Evolutionary conservation across 2,113 vertebrate genomes (phyloP).

Genomic region (Anarhynchus alexandrinus): DNA sequence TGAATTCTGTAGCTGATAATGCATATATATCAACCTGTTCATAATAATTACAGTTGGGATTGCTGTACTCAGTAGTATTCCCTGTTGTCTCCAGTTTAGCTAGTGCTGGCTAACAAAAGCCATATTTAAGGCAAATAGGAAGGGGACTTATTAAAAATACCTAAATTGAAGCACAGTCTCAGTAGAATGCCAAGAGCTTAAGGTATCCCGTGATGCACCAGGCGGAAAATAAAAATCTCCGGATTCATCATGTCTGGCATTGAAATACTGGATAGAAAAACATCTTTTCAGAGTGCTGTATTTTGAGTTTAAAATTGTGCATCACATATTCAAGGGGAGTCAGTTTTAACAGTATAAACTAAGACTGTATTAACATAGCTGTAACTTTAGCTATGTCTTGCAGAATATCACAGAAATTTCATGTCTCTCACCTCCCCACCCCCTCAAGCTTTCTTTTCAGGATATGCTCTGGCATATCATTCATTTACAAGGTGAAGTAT

Average conservation of each 20-base stretch:
- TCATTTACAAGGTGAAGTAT: background rate
- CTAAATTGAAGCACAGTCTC: constrained; percentile 23
- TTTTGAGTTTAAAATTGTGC: background rate
- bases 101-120: constrained; percentile 6
- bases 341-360: background rate
- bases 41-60: constrained; percentile 45
- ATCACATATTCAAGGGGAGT: background rate
- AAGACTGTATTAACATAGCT: background rate
- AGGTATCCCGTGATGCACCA: background rate
- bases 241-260: background rate
- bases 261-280: background rate
- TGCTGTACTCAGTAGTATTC: constrained; percentile 10
- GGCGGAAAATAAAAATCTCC: background rate
- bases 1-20: constrained; percentile 31
- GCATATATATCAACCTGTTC: constrained; percentile 30
- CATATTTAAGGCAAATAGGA: constrained; percentile 10
- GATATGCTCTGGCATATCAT: background rate
- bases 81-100: constrained; percentile 21
- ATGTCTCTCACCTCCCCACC: background rate
- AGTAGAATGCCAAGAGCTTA: constrained; percentile 1
- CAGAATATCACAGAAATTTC: background rate
- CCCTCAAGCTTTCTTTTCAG: background rate
- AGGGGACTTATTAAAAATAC: background rate
- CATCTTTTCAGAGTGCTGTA: background rate
- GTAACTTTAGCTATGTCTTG: background rate